Conservation (phyloP, 2,113 vertebrate genomes). For the Mus spicilegus region DNA sequence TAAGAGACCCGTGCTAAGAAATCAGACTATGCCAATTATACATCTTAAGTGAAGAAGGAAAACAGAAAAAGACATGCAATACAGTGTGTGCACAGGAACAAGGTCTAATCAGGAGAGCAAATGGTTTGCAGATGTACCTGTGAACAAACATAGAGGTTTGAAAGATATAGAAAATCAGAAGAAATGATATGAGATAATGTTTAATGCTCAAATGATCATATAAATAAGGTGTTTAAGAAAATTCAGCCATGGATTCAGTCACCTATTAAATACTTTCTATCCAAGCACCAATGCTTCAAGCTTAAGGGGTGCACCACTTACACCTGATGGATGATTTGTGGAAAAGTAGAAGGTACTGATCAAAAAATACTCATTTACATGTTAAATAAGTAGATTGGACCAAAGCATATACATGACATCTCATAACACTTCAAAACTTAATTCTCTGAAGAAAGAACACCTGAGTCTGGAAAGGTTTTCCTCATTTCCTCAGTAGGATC, state of each 20-base stretch:
- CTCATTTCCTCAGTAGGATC: not conserved
- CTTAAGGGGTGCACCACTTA: not conserved
- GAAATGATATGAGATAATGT: not conserved
- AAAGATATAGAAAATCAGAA: not conserved
- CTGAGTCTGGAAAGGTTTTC: not conserved
- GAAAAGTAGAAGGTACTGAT: not conserved
- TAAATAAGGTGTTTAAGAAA: not conserved
- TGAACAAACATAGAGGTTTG: fast-evolving
- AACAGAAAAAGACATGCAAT: not conserved
- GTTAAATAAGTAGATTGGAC: not conserved
- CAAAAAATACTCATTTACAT: not conserved
- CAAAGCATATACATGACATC: not conserved
- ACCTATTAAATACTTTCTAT: not conserved
- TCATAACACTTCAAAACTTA: not conserved
- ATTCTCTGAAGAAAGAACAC: not conserved
- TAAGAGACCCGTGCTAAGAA: not conserved
- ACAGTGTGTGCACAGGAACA: not conserved
- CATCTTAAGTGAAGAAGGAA: not conserved
- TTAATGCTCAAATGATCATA: not conserved
- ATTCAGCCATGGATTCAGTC: not conserved
- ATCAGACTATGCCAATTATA: not conserved
- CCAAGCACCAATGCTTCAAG: not conserved
- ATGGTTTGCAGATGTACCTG: not conserved
- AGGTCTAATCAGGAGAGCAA: not conserved
- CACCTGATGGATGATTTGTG: not conserved